phyloP scores from a whole-genome alignment of 2,113 vertebrate species.

The Rhea americana region DNA sequence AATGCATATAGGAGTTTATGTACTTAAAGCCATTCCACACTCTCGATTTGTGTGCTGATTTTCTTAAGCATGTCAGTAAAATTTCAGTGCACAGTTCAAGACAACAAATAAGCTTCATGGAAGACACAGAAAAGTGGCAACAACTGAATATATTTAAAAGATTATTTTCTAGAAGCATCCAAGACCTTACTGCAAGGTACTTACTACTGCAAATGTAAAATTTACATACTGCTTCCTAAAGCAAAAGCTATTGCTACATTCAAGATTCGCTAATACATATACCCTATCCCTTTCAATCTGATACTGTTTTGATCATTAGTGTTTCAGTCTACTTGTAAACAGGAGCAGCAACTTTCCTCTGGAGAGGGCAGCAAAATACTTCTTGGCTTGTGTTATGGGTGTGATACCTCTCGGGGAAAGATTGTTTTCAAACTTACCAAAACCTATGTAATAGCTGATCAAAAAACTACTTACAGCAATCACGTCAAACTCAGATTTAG shows the following conservation, averaged over 20 bases:
- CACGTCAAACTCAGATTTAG: not conserved
- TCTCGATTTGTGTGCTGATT: not conserved
- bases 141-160: not conserved
- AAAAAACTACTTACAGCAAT: not conserved
- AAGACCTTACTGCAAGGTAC: not conserved
- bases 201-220: not conserved
- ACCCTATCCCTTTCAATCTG: not conserved
- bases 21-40: not conserved
- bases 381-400: constrained; percentile 25
- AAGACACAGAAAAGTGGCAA: not conserved
- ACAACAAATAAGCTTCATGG: not conserved
- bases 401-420: constrained; percentile 64
- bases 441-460: constrained; percentile 24
- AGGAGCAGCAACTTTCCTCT: constrained; percentile 57
- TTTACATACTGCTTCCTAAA: not conserved
- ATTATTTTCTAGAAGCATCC: not conserved
- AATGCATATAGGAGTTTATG: not conserved
- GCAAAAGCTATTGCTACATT: not conserved
- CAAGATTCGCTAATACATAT: not conserved
- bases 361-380: constrained; percentile 38
- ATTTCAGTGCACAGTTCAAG: not conserved
- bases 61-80: not conserved
- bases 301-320: constrained; percentile 70
- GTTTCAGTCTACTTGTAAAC: constrained; percentile 70
- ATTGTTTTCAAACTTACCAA: constrained; percentile 74